Percentiles rank a stretch among this genome's conserved stretches.
Conservation (phyloP, 2,888 invertebrate species). For the Ceraclea dissimilis region DNA sequence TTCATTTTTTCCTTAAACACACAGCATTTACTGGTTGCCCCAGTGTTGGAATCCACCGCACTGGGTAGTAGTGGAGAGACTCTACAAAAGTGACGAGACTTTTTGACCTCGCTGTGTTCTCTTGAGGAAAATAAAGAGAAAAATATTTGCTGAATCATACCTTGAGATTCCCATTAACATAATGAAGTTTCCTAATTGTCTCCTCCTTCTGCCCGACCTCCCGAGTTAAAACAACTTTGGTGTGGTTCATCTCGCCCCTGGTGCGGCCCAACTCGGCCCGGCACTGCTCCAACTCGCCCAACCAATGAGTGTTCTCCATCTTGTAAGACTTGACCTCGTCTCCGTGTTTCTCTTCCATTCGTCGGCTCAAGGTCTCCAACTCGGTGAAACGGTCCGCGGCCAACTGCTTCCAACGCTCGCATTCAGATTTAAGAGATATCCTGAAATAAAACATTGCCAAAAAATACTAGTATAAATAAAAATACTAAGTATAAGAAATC, state of each 20-base stretch:
- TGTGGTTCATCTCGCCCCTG: constrained; percentile 43
- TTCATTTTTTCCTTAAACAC: too few species aligned
- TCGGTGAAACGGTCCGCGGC: constrained; percentile 59
- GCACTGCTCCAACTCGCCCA: constrained; percentile 47
- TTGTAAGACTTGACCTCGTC: constrained; percentile 57
- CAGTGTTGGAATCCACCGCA: too few species aligned
- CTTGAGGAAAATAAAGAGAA: too few species aligned
- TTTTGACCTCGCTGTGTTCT: too few species aligned
- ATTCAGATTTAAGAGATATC: constrained; percentile 31
- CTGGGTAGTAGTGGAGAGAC: too few species aligned
- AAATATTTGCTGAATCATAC: not conserved
- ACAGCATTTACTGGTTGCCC: too few species aligned
- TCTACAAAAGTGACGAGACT: too few species aligned
- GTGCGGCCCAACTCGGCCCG: constrained; percentile 48
- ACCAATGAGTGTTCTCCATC: constrained; percentile 56
- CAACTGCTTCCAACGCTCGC: constrained; percentile 56
- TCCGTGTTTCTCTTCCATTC: constrained; percentile 55
- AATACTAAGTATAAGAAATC: not conserved
- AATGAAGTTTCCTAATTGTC: constrained; percentile 43
- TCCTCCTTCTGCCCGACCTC: constrained; percentile 41
- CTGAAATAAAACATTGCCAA: constrained; percentile 12
- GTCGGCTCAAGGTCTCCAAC: constrained; percentile 53
- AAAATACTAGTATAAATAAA: not conserved
- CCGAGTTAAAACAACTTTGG: constrained; percentile 37
- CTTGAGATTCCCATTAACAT: constrained; percentile 16